Evolutionary conservation across 2,113 vertebrate genomes (phyloP).

Genomic region (Petrocephalus zakoni): DNA sequence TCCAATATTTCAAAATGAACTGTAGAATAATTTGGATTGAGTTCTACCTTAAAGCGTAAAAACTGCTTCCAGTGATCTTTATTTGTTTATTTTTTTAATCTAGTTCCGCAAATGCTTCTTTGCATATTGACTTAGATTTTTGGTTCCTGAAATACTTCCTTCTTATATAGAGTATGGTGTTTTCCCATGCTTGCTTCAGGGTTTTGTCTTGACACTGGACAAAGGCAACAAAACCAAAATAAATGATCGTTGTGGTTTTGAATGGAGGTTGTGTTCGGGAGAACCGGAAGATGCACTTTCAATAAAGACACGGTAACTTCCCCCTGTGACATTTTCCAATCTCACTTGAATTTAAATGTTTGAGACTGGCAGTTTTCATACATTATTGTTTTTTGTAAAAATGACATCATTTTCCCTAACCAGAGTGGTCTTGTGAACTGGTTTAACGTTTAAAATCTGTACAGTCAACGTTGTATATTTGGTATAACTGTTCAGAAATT

Average conservation of each 20-base stretch:
- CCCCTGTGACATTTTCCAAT: conserved; percentile 1
- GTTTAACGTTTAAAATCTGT: conserved; percentile 20
- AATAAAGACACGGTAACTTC: not conserved
- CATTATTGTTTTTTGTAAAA: conserved; percentile 18
- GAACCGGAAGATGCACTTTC: not conserved
- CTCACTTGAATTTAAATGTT: not conserved
- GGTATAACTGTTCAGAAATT: conserved; percentile 26
- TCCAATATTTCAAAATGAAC: not conserved
- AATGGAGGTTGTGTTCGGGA: not conserved
- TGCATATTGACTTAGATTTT: not conserved
- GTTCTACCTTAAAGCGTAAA: not conserved
- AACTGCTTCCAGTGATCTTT: not conserved
- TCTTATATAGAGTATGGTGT: not conserved
- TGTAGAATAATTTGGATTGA: not conserved
- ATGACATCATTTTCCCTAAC: not conserved
- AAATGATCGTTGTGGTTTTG: not conserved
- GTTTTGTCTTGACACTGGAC: not conserved
- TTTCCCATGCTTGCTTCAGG: not conserved
- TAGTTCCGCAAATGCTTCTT: not conserved
- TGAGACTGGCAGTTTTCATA: not conserved
- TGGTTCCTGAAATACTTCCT: not conserved
- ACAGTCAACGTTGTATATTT: conserved; percentile 26
- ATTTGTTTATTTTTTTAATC: not conserved
- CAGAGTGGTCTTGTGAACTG: conserved; percentile 20
- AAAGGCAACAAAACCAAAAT: not conserved